A percentile compares a stretch with the other conserved stretches of the same genome.
Evolutionary conservation across 1,140 invertebrate species (phyloP).

Genomic region (Drosophila murphyi): DNA sequence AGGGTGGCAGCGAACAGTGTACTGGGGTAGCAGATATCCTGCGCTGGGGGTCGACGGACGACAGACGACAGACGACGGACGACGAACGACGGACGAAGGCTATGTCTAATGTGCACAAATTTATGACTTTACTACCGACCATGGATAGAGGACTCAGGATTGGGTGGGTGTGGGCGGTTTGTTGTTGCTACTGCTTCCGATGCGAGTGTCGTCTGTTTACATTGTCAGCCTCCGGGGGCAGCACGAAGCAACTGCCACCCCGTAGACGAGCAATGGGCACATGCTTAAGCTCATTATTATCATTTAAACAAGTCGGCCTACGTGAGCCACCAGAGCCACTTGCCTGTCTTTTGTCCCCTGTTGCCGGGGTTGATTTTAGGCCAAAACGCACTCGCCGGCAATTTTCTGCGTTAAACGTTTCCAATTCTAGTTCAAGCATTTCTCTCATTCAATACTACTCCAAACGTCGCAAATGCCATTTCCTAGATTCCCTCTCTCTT

Average conservation of each 20-base stretch:
- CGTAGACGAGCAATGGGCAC: conserved; percentile 46
- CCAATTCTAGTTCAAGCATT: conserved; percentile 52
- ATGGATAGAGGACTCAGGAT: conserved; percentile 19
- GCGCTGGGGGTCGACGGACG: not conserved
- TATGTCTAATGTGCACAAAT: conserved; percentile 84
- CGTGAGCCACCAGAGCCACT: conserved; percentile 65
- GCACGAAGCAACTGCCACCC: conserved; percentile 50
- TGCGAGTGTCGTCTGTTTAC: conserved; percentile 53
- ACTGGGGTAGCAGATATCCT: not conserved
- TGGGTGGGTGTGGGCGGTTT: conserved; percentile 54
- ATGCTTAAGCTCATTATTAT: conserved; percentile 83
- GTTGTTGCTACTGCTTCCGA: conserved; percentile 43
- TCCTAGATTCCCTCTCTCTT: conserved; percentile 2
- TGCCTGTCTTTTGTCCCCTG: conserved; percentile 30
- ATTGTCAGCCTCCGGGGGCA: conserved; percentile 53
- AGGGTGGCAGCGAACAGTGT: conserved; percentile 4
- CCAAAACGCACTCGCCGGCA: conserved; percentile 26
- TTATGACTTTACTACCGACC: conserved; percentile 78
- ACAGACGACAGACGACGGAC: not conserved
- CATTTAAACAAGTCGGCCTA: conserved; percentile 79
- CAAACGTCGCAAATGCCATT: conserved; percentile 3
- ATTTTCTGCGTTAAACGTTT: conserved; percentile 72
- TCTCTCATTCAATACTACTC: conserved; percentile 9
- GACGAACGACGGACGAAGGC: conserved; percentile 53
- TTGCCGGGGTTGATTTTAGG: conserved; percentile 58